A percentile compares a stretch with the other conserved stretches of the same genome.
These are phyloP conservation scores for Upupa epops DNA, from an alignment of 2,113 vertebrate species.

Conservation along the genomic window DNA sequence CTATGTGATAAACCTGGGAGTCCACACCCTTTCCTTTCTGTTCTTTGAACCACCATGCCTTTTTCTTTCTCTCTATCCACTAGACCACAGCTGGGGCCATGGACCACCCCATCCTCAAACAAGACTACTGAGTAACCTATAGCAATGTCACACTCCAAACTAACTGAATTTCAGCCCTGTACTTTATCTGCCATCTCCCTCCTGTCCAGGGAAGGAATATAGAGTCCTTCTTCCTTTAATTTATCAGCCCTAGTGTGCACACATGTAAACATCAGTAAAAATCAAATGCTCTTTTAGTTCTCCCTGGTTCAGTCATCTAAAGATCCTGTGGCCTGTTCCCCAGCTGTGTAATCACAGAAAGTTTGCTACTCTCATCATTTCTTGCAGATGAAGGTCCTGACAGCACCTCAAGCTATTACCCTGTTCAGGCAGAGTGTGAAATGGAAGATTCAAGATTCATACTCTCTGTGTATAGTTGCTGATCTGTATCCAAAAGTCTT, in stretches of 20 bases:
- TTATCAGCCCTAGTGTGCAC: background rate
- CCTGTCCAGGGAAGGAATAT: background rate
- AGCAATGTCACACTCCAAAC: background rate
- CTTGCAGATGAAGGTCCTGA: constrained; percentile 58
- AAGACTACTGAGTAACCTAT: background rate
- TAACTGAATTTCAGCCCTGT: background rate
- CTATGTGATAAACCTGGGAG: background rate
- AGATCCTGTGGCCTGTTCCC: constrained; percentile 29
- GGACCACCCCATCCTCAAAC: background rate
- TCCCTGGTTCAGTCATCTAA: background rate
- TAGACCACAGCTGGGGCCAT: background rate
- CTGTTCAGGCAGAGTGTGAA: constrained; percentile 54
- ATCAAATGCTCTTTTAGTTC: constrained; percentile 18
- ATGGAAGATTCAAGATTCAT: constrained; percentile 60
- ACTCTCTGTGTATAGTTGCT: constrained; percentile 7
- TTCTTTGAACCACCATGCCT: background rate
- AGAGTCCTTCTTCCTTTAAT: background rate
- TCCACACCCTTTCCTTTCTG: too few relatives aligned
- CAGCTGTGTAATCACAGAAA: constrained; percentile 51
- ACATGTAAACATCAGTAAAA: background rate
- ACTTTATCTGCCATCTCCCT: background rate
- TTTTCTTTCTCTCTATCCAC: background rate
- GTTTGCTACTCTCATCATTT: constrained; percentile 52
- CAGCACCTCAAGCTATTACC: constrained; percentile 56
- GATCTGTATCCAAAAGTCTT: constrained; percentile 60